Percentiles rank a stretch among this genome's conserved stretches.
phyloP scores from a whole-genome alignment of 2,888 invertebrate species.

The Heliconius erato region DNA sequence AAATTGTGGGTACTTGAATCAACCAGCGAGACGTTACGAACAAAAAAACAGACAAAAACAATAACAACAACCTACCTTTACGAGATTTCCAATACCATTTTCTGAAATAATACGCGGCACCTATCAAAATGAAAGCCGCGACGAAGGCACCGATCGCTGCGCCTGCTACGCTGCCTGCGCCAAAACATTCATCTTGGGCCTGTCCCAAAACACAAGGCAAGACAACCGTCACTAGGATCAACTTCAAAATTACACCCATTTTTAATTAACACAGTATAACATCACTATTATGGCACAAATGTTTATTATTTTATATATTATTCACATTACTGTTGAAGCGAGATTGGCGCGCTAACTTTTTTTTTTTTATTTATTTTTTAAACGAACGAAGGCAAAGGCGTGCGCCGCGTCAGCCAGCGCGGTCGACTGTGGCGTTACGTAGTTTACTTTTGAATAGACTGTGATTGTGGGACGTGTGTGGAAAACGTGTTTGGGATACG shows the following conservation, averaged over 20 bases:
- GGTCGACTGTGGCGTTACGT: slow-evolving; percentile 70
- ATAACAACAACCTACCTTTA: slow-evolving; percentile 75
- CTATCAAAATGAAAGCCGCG: slow-evolving; percentile 87
- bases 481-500: slow-evolving; percentile 78
- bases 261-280: slow-evolving; percentile 64
- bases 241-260: slow-evolving; percentile 79
- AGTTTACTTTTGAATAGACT: slow-evolving; percentile 66
- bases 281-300: slow-evolving; percentile 82
- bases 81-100: slow-evolving; percentile 87
- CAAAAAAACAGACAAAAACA: slow-evolving; percentile 29
- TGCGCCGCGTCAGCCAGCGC: slow-evolving; percentile 77
- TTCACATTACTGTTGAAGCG: slow-evolving; percentile 76
- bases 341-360: slow-evolving; percentile 61
- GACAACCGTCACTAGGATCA: slow-evolving; percentile 78
- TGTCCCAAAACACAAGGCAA: slow-evolving; percentile 80
- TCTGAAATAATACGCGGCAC: slow-evolving; percentile 85
- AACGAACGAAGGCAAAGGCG: slow-evolving; percentile 59
- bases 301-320: slow-evolving; percentile 55
- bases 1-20: slow-evolving; percentile 14
- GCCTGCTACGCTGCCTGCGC: slow-evolving; percentile 89
- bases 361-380: slow-evolving; percentile 53
- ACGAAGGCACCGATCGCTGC: slow-evolving; percentile 90
- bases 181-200: slow-evolving; percentile 85
- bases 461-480: slow-evolving; percentile 78
- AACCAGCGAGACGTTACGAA: slow-evolving; percentile 1